Percentiles rank a stretch among this genome's conserved stretches.
phyloP scores from a whole-genome alignment of 2,113 vertebrate genomes.

The Rhodinocichla rosea region DNA sequence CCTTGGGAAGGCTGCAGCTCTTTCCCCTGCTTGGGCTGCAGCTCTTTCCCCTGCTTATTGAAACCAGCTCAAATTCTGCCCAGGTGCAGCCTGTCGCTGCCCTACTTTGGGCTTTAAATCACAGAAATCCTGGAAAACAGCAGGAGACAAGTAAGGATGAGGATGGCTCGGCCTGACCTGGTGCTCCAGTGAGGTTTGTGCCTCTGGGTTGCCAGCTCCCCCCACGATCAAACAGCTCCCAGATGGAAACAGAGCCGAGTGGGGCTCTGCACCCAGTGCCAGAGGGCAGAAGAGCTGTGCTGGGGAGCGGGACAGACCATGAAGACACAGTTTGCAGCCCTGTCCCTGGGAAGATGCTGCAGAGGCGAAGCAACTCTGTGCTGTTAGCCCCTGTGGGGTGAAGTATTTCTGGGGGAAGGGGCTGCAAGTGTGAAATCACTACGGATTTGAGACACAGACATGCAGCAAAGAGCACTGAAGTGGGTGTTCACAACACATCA shows the following conservation, averaged over 20 bases:
- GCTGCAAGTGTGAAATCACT: background rate
- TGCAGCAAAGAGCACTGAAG: background rate
- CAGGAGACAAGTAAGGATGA: background rate
- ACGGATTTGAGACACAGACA: background rate
- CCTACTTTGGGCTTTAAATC: background rate
- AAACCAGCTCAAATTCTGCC: background rate
- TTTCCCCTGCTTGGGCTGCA: background rate
- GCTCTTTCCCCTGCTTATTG: background rate
- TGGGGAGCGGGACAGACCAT: background rate
- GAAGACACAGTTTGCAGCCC: background rate
- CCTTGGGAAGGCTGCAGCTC: background rate
- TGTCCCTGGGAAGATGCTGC: background rate
- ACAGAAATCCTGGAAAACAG: background rate
- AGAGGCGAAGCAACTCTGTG: rapidly evolving
- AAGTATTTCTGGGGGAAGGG: background rate
- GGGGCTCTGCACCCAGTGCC: background rate
- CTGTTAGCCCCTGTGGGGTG: background rate
- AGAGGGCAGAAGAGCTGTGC: background rate
- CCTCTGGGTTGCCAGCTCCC: background rate
- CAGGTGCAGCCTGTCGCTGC: background rate
- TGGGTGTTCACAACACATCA: constrained; percentile 20
- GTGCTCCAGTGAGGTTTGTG: background rate
- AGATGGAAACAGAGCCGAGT: rapidly evolving
- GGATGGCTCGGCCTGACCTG: background rate
- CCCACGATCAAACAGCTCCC: background rate